Evolutionary conservation across 2,113 vertebrate species (phyloP), one percentile per base, ranked within the genome.

Genomic region (Varanus komodoensis): DNA sequence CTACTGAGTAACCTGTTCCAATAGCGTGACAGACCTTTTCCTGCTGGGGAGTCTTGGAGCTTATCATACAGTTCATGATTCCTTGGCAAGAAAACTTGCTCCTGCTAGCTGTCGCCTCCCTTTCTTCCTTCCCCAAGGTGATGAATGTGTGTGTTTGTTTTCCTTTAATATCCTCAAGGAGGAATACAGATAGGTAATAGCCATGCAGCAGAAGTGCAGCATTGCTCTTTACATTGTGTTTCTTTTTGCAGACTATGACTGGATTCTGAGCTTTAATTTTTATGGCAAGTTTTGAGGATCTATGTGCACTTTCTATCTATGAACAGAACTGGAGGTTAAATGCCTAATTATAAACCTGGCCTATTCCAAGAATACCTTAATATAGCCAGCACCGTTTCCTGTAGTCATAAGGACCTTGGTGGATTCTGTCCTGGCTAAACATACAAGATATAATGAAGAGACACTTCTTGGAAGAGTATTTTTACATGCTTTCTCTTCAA

Each of bases 141-240:
- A 23, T 50, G 19, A 5, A 2, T 44, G 21, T 44, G 21, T 25
- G 29, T 44, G 23, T 71, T 71, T 27, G 27, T 71, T 71, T 71
- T n/a, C 23, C n/a, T 73, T 73, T 29, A 27, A 2, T 27, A 5
- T 32, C 34, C 5, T 83, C 19, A 12, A 1, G 8, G 34, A 67
- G n/a, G 8, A 34, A 38, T 83, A 15, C 54, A 11, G 21, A 74
- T 1, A 38, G 3, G 4, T 0, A 48, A 0, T 25, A n/a, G 87
- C 4, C 57, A 50, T 9, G 29, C 0, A 0, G 1, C 71, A 68
- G 1, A 1, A 15, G 3, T 85, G 52, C 79, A 32, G 15, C 87
- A 14, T 86, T n/a, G 67, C 64, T 92, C 69, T 68, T 1, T 0
- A 50, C 61, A 64, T 64, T 64, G 15, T 85, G 8, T 79, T 89